Evolutionary conservation across 1,140 invertebrate species (phyloP).

Genomic region (Sweltsa coloradensis): DNA sequence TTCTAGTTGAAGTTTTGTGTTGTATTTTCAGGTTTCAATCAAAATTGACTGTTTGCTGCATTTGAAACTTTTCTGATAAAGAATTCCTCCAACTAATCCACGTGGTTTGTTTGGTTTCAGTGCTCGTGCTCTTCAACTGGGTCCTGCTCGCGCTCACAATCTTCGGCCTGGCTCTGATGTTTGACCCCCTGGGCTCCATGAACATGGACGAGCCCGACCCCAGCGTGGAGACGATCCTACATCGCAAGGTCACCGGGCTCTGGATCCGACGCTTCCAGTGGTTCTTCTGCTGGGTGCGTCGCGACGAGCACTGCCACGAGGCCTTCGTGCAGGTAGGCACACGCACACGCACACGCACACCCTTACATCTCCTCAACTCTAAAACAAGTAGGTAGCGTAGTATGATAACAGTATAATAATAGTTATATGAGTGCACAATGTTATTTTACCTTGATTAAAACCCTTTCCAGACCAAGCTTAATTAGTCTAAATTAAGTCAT

Average conservation of each 20-base stretch:
- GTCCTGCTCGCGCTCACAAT: conserved; percentile 57
- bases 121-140: conserved; percentile 70
- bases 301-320: conserved; percentile 65
- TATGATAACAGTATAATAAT: too few species aligned
- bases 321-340: conserved; percentile 49
- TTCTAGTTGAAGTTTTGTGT: too few species aligned
- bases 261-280: conserved; percentile 60
- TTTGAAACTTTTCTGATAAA: background rate
- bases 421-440: too few species aligned
- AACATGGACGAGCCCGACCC: conserved; percentile 42
- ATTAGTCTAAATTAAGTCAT: too few species aligned
- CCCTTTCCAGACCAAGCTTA: too few species aligned
- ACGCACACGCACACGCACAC: background rate
- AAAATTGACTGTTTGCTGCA: too few species aligned
- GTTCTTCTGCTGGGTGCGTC: conserved; percentile 67
- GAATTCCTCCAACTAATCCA: too few species aligned
- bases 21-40: too few species aligned
- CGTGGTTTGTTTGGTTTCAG: conserved; percentile 35
- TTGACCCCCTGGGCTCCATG: conserved; percentile 65
- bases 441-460: too few species aligned
- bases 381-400: too few species aligned
- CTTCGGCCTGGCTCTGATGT: conserved; percentile 60
- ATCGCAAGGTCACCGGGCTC: conserved; percentile 39
- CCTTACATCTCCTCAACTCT: background rate
- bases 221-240: conserved; percentile 24